Conservation (phyloP, 2,888 invertebrate species). For the Aphodius granarius region DNA sequence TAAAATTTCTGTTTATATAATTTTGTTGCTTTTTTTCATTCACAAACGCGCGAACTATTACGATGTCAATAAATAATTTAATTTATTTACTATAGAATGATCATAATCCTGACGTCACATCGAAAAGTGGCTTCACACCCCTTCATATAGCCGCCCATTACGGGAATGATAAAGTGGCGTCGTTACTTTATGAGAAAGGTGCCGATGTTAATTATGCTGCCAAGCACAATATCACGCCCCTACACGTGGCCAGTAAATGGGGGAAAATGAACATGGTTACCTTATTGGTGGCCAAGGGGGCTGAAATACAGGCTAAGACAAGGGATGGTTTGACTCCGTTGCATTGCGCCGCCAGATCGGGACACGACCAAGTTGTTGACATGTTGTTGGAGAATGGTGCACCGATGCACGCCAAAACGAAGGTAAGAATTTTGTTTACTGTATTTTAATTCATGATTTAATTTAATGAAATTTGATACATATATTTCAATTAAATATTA, state of each 20-base stretch:
- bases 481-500: background rate
- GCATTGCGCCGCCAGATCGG: conserved; percentile 96
- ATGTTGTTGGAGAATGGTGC: conserved; percentile 86
- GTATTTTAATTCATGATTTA: background rate
- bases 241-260: conserved; percentile 99
- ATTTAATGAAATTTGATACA: background rate
- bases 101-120: conserved; percentile 95
- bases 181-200: conserved; percentile 82
- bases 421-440: conserved; percentile 58
- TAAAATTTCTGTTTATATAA: conserved; percentile 12
- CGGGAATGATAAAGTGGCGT: conserved; percentile 93
- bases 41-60: background rate
- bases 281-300: conserved; percentile 84
- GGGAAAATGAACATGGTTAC: conserved; percentile 93
- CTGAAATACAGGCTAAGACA: conserved; percentile 90
- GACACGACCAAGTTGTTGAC: conserved; percentile 93
- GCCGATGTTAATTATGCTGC: conserved; percentile 96
- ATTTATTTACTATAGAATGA: conserved; percentile 67
- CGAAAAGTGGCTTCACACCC: conserved; percentile 97
- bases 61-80: background rate
- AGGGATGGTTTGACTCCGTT: conserved; percentile 94
- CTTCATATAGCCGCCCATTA: conserved; percentile 98
- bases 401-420: conserved; percentile 93
- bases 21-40: background rate
- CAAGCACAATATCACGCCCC: conserved; percentile 96